Evolutionary conservation across 2,113 vertebrate genomes (phyloP).

Genomic region (Seriola dumerili): DNA sequence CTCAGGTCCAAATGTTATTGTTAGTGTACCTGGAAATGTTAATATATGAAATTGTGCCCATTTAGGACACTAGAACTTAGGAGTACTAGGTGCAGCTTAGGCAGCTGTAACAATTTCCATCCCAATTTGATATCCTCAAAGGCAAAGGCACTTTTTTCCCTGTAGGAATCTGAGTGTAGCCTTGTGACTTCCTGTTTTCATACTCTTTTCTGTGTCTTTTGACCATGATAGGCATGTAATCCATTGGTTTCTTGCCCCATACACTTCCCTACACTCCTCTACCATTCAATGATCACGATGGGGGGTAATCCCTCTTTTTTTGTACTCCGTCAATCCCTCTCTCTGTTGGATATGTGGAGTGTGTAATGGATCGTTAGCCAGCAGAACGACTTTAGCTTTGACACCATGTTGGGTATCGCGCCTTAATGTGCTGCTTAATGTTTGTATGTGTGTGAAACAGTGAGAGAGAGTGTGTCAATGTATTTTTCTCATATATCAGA

Average conservation of each 20-base stretch:
- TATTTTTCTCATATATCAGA: conserved; percentile 39
- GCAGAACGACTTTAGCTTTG: conserved; percentile 67
- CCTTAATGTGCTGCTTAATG: conserved; percentile 65
- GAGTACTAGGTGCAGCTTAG: not conserved
- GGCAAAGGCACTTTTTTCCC: conserved; percentile 19
- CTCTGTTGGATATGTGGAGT: conserved; percentile 56
- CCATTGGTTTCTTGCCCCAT: conserved; percentile 35
- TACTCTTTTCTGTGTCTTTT: conserved; percentile 33
- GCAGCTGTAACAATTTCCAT: conserved; percentile 15
- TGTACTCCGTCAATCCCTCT: conserved; percentile 61
- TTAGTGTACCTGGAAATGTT: conserved; percentile 8
- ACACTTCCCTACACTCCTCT: conserved; percentile 17
- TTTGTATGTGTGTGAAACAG: conserved; percentile 38
- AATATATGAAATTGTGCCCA: not conserved
- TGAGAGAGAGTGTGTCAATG: conserved; percentile 31
- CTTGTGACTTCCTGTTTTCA: conserved; percentile 29
- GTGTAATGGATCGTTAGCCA: conserved; percentile 77
- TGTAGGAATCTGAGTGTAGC: conserved; percentile 17
- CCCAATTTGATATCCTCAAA: conserved; percentile 23
- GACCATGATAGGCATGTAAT: conserved; percentile 57
- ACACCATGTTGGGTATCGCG: conserved; percentile 57
- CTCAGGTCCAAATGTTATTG: not conserved
- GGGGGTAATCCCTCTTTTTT: conserved; percentile 62
- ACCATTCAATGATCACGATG: conserved; percentile 38
- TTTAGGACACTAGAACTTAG: not conserved